These are phyloP conservation scores for Diorhabda carinulata DNA, from an alignment of 1,140 invertebrate species.

Conservation along the genomic window DNA sequence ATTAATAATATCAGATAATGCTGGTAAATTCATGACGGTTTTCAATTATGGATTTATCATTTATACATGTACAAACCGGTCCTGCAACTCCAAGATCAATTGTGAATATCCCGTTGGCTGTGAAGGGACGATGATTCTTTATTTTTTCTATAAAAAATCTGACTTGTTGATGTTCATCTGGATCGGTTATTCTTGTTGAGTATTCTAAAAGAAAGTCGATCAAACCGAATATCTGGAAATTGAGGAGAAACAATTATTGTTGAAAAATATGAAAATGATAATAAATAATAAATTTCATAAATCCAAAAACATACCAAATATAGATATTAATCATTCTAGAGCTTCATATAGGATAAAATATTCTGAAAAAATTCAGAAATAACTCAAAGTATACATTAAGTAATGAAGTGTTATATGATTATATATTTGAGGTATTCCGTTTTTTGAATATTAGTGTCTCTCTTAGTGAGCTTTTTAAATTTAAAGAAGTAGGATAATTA, in stretches of 20 bases:
- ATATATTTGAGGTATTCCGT: no score
- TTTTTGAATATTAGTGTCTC: no score
- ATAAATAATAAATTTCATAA: neutral
- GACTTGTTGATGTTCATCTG: constrained; percentile 40
- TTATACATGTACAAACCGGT: constrained; percentile 32
- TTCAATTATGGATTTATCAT: neutral
- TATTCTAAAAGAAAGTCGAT: constrained; percentile 40
- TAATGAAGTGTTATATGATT: no score
- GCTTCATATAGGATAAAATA: no score
- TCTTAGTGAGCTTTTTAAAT: no score
- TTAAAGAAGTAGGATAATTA: no score
- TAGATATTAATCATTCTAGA: no score
- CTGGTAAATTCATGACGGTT: neutral
- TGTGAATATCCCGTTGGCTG: constrained; percentile 40
- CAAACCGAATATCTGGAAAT: constrained; percentile 30
- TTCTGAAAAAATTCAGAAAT: no score
- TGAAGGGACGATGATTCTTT: constrained; percentile 36
- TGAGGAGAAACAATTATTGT: neutral
- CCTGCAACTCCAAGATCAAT: constrained; percentile 41
- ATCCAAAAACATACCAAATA: neutral
- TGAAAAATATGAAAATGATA: neutral
- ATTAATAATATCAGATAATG: neutral
- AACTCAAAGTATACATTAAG: no score
- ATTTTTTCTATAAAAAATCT: constrained; percentile 42
- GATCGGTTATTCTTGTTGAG: constrained; percentile 36